Conservation (phyloP, 2,888 invertebrate genomes). For the Liodrosophila aerea region DNA sequence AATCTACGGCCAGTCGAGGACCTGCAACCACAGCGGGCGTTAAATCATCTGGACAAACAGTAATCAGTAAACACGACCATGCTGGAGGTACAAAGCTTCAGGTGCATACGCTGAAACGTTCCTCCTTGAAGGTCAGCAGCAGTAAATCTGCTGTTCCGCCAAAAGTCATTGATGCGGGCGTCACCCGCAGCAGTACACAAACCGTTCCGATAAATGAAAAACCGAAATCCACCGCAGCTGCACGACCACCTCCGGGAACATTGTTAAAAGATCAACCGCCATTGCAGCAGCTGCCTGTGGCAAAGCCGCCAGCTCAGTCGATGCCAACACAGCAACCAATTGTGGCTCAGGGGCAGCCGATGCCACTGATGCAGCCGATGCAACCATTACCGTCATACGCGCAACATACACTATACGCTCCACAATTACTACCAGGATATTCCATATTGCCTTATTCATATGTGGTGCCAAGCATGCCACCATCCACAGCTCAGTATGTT, state of each 20-base stretch:
- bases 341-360: neutral
- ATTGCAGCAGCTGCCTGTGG: neutral
- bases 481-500: constrained; percentile 5
- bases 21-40: too few relatives aligned
- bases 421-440: constrained; percentile 9
- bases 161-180: constrained; percentile 52
- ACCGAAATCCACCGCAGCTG: neutral
- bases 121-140: constrained; percentile 6
- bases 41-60: too few relatives aligned
- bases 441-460: constrained; percentile 34
- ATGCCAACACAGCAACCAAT: constrained; percentile 3
- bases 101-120: constrained; percentile 9
- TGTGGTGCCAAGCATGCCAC: constrained; percentile 28
- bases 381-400: neutral
- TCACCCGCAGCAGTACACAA: constrained; percentile 6
- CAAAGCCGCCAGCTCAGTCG: neutral
- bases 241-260: neutral
- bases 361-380: neutral
- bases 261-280: neutral
- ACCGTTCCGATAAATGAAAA: too few relatives aligned
- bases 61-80: too few relatives aligned
- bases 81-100: neutral
- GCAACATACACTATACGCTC: constrained; percentile 6
- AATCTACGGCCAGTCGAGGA: too few relatives aligned
- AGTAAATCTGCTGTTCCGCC: constrained; percentile 16